phyloP scores from a whole-genome alignment of 2,888 invertebrate species.

The Sesamia inferens region DNA sequence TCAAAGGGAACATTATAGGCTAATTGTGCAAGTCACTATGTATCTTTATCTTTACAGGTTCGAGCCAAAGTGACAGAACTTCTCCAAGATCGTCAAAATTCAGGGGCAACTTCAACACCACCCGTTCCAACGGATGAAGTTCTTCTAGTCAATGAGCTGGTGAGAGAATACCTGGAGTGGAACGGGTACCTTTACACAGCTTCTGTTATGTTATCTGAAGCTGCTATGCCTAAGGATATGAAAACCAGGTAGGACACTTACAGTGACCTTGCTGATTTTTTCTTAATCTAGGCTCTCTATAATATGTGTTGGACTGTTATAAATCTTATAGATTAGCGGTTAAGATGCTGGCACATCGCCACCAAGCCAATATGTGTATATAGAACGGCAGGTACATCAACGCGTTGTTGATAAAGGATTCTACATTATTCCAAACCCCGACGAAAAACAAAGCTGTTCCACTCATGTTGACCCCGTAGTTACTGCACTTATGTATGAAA shows the following conservation, averaged over 20 bases:
- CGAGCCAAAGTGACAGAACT: conserved; percentile 82
- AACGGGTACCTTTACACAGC: conserved; percentile 92
- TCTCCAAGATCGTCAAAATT: conserved; percentile 76
- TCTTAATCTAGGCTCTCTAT: not conserved
- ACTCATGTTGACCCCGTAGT: not conserved
- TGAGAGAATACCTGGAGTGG: conserved; percentile 92
- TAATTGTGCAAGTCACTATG: not conserved
- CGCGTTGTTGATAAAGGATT: too few relatives aligned
- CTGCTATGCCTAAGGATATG: conserved; percentile 76
- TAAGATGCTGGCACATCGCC: not conserved
- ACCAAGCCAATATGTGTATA: not conserved
- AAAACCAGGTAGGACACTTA: conserved; percentile 60
- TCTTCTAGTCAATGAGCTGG: conserved; percentile 91
- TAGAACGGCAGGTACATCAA: not conserved
- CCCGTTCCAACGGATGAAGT: conserved; percentile 79
- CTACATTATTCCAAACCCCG: too few relatives aligned
- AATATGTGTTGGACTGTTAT: not conserved
- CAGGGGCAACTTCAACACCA: conserved; percentile 64
- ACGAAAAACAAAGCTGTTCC: too few relatives aligned
- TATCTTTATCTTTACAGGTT: conserved; percentile 68
- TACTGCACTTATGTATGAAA: too few relatives aligned
- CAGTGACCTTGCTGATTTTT: not conserved
- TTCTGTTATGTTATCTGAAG: conserved; percentile 88
- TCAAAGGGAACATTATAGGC: too few relatives aligned
- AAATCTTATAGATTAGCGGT: not conserved